Percentiles rank a stretch among this genome's conserved stretches.
Evolutionary conservation across 2,113 vertebrate genomes (phyloP).

Genomic region (Ptilorrhoa leucosticta): DNA sequence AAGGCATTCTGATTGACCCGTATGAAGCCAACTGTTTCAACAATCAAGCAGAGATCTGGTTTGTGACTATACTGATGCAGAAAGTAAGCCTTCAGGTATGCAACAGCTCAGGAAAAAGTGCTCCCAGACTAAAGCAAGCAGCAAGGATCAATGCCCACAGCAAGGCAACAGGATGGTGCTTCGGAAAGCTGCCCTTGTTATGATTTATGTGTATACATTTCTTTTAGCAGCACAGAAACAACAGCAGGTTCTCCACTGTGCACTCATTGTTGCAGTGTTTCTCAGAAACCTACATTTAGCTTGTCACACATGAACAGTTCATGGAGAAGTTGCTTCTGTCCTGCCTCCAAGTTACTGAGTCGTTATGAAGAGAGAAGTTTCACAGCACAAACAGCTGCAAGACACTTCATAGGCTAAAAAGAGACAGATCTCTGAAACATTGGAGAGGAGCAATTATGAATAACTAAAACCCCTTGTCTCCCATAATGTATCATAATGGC

Average conservation of each 20-base stretch:
- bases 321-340: neutral
- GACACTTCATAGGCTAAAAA: neutral
- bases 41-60: neutral
- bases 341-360: neutral
- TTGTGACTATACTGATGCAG: neutral
- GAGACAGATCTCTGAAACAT: neutral
- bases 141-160: neutral
- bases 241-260: neutral
- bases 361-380: neutral
- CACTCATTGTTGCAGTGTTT: neutral
- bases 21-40: neutral
- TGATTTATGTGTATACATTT: neutral
- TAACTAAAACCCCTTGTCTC: neutral
- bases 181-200: rapidly evolving
- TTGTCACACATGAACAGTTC: neutral
- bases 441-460: neutral
- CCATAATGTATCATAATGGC: rapidly evolving
- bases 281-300: neutral
- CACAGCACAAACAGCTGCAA: neutral
- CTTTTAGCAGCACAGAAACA: neutral
- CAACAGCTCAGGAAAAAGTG: neutral
- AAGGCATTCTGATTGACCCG: neutral
- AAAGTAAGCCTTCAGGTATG: neutral
- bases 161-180: neutral
- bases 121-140: neutral